phyloP scores from a whole-genome alignment of 1,140 invertebrate genomes.

The Drosophila mauritiana region DNA sequence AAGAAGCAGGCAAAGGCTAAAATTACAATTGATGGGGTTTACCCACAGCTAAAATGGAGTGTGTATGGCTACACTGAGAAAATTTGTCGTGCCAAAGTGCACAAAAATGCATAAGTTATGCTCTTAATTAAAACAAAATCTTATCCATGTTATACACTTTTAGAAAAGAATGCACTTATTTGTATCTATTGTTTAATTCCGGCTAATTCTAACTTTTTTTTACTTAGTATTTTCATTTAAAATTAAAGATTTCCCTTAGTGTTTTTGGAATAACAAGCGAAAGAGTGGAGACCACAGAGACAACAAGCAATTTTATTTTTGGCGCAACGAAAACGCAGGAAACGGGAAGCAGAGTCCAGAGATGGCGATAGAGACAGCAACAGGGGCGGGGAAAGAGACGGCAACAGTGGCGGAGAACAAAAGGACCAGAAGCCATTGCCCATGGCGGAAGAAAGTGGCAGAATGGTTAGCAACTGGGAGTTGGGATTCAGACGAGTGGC shows the following conservation, averaged over 20 bases:
- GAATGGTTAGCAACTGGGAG: conserved; percentile 32
- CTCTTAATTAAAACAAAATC: too few species aligned
- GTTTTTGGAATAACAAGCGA: neutral
- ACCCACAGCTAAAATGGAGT: conserved; percentile 3
- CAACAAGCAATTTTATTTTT: conserved; percentile 69
- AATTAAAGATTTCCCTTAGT: neutral
- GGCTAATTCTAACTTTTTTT: too few species aligned
- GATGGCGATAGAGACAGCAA: conserved; percentile 3
- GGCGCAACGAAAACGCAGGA: conserved; percentile 44
- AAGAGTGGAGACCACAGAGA: conserved; percentile 19
- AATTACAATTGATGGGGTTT: conserved; percentile 39
- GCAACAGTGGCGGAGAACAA: conserved; percentile 28
- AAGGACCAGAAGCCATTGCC: conserved; percentile 49
- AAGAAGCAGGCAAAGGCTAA: conserved; percentile 31
- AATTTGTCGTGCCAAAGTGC: neutral
- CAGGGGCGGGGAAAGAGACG: neutral
- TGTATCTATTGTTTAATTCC: too few species aligned
- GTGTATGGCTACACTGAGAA: conserved; percentile 5
- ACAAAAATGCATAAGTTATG: too few species aligned
- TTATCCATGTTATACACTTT: too few species aligned
- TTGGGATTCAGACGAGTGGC: conserved; percentile 2
- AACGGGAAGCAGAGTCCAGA: conserved; percentile 25
- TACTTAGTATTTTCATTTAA: too few species aligned
- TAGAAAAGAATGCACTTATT: too few species aligned
- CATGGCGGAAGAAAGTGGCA: conserved; percentile 52